Evolutionary conservation across 2,888 invertebrate species (phyloP), one percentile per base, ranked within the genome.

Genomic region (Flexamia atlantica): DNA sequence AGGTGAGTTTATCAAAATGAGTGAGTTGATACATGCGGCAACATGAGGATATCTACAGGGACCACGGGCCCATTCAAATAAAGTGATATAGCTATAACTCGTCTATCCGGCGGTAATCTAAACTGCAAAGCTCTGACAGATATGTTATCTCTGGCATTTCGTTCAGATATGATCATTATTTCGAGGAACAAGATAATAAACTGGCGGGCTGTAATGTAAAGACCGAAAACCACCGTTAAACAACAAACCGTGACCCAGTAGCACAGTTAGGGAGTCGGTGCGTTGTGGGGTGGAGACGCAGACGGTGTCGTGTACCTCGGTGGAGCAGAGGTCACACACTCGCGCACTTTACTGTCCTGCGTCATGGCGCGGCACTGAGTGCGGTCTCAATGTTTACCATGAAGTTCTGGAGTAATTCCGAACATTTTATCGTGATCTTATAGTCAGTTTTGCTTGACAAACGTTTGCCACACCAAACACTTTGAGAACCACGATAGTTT

Each of bases 181-280:
- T 64, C 64, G 28, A 14, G 64, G 64, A 28, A 64, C 64, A 64
- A 64, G 64, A 64, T 64, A 28, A 64, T 64, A 64, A 64, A 64
- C 64, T 64, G 17, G 28, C 30, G 1, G 28, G 14, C 14, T 14
- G 64, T 17, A 30, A 64, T 28, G 64, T 64, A 64, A 20, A 14
- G 64, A 64, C 28, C 14, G 30, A 64, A 64, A 25, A 25, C 64
- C 64, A 28, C 57, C 57, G 57, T 57, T 57, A 57, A 57, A 57
- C 17, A 64, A 30, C 17, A 30, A 64, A 30, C 64, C 64, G 30
- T 64, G 64, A 64, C 64, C 64, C 64, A 64, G 64, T 64, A 53
- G 53, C 53, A 53, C 23, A 53, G 46, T 46, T 46, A 17, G 12
- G 12, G 12, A 40, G 40, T 12, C 40, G 40, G 40, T 40, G 46